Percentiles rank a stretch among this genome's conserved stretches.
Conservation (phyloP, 2,113 vertebrate species). For the Gadus macrocephalus region DNA sequence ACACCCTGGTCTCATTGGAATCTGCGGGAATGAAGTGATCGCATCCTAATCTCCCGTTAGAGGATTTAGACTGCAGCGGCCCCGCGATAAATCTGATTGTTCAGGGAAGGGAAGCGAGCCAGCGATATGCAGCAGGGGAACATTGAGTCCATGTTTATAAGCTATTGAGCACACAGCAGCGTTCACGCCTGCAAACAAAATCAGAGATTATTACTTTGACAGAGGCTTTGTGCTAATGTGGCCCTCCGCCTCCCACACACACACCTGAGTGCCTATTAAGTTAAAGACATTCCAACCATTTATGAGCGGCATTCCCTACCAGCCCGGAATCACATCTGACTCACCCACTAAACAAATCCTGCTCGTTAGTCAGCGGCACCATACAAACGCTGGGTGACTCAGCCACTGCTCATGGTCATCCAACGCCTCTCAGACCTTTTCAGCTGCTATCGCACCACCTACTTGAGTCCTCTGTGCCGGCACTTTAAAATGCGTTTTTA, state of each 20-base stretch:
- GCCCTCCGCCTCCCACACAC: constrained; percentile 32
- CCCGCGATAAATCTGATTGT: too few species aligned
- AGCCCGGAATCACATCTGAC: constrained; percentile 47
- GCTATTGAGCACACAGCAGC: too few species aligned
- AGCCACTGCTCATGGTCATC: constrained; percentile 43
- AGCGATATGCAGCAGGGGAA: neutral
- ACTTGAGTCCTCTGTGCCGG: constrained; percentile 13
- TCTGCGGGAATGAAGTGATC: too few species aligned
- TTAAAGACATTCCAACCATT: constrained; percentile 28
- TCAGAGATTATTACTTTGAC: neutral
- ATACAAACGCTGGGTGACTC: constrained; percentile 46
- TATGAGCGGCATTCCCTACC: constrained; percentile 1
- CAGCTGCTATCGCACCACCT: constrained; percentile 28
- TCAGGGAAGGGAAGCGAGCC: neutral
- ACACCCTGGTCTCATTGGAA: neutral
- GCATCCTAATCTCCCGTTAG: too few species aligned
- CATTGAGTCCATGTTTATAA: too few species aligned
- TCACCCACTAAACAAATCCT: constrained; percentile 42
- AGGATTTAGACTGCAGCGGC: too few species aligned
- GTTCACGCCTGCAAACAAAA: constrained; percentile 2
- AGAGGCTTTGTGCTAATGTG: too few species aligned
- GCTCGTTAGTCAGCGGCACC: constrained; percentile 48
- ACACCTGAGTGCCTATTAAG: constrained; percentile 27
- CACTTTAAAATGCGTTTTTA: neutral
- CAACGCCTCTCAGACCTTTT: constrained; percentile 8